These are phyloP conservation scores for Clivina fossor DNA, from an alignment of 2,888 invertebrate species.

Conservation along the genomic window DNA sequence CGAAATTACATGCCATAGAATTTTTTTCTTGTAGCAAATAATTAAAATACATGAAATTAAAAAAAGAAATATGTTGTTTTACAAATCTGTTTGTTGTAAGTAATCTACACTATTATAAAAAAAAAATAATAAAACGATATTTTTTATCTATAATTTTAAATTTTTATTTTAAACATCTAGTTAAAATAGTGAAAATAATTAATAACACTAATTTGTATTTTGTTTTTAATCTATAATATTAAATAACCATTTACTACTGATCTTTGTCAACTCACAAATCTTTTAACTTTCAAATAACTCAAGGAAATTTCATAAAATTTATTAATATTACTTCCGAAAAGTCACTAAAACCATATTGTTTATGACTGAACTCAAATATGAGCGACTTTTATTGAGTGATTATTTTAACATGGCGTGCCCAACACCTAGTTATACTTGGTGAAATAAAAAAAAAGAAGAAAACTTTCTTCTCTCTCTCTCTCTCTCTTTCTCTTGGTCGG, in stretches of 20 bases:
- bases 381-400: constrained; percentile 45
- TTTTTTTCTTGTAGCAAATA: no score
- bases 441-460: constrained; percentile 42
- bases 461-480: constrained; percentile 20
- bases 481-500: no score
- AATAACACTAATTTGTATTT: not conserved
- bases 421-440: constrained; percentile 45
- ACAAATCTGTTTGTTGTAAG: no score
- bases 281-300: not conserved
- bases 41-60: no score
- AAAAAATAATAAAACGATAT: no score
- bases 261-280: not conserved
- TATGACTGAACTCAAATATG: constrained; percentile 41
- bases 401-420: constrained; percentile 44
- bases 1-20: no score
- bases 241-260: no score
- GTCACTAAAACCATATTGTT: constrained; percentile 39
- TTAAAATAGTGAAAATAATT: not conserved
- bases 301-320: constrained; percentile 7
- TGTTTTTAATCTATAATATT: not conserved
- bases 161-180: no score
- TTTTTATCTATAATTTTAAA: no score
- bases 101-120: no score
- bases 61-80: no score
- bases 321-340: constrained; percentile 24